These are phyloP conservation scores for Coremacera marginata DNA, from an alignment of 2,888 invertebrate genomes.

Conservation along the genomic window DNA sequence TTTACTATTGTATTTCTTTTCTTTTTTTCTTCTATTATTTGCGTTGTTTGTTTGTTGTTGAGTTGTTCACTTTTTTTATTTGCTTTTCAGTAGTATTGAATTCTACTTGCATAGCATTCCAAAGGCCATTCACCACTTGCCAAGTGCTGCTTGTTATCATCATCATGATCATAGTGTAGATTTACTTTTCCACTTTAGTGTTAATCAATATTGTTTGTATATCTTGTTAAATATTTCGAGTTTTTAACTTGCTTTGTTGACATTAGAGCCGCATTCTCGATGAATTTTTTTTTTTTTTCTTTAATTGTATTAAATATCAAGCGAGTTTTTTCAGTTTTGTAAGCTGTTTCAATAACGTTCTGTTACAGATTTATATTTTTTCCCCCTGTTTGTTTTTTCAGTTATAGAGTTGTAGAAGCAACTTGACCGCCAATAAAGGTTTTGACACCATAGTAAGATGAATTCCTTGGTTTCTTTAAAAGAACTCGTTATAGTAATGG, in stretches of 20 bases:
- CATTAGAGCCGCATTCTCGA: no score
- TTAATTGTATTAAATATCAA: no score
- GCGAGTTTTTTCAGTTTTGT: background rate
- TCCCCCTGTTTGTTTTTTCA: no score
- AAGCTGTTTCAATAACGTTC: no score
- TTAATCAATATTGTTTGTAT: background rate
- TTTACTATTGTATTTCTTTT: background rate
- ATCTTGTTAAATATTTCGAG: no score
- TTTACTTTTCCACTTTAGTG: background rate
- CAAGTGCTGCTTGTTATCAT: background rate
- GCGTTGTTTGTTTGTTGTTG: background rate
- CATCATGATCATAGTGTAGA: background rate
- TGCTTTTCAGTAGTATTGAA: background rate
- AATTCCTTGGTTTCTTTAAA: no score
- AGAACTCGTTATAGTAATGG: no score
- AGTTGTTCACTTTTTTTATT: background rate
- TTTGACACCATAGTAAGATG: no score
- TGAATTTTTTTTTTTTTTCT: background rate
- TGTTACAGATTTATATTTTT: no score
- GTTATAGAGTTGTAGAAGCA: no score
- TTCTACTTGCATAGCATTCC: background rate
- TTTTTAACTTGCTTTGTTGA: no score
- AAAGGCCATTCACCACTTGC: constrained; percentile 25
- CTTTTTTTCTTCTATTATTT: background rate
- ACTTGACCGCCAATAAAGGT: no score